Base-by-base conservation (phyloP, 2,113 vertebrate genomes). In the Nothoprocta perdicaria region DNA sequence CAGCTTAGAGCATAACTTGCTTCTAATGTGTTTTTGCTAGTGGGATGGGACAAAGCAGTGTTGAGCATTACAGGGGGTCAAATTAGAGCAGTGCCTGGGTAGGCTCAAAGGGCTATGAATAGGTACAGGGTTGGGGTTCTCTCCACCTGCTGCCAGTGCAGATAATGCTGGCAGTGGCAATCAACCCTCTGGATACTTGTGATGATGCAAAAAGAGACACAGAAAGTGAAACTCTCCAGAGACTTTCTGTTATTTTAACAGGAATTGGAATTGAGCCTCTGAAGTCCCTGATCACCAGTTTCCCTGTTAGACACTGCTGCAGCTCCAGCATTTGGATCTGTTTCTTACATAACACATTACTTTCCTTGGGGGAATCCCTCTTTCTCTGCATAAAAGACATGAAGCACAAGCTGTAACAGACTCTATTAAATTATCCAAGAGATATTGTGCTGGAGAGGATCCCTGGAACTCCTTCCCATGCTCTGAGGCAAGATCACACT, bases 341-440 rank as follows among this genome's bases (percentile, higher is more conserved):
- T 89, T 95, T 94, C 84, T 93, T 24, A 24, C 72, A 74, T 77
- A 86, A 82, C 65, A 76, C 41, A 35, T 82, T 89, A 77, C 31
- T 78, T 69, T 92, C 21, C 72, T 93, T 88, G 91, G 81, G 79
- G 93, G 73, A 94, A 63, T 89, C 46, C 27, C 58, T 88, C 65
- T 67, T 81, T 89, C 29, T 86, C 80, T 58, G 43, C 67, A 22
- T 63, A 63, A 74, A 68, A 78, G 84, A 77, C 60, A 88, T 0
- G 11, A 87, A 89, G 38, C 43, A 80, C 77, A 81, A 84, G 21
- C 50, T 84, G 21, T 69, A 87, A 84, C 72, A 86, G 41, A 50
- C 65, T 63, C 76, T 84, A 46, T 92, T 96, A 91, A 91, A 73
- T 86, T 88, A 95, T 88, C 65, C 65, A 89, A 72, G 83, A 89